Evolutionary conservation across 2,888 invertebrate genomes (phyloP).

Genomic region (Drosophila kuntzei): DNA sequence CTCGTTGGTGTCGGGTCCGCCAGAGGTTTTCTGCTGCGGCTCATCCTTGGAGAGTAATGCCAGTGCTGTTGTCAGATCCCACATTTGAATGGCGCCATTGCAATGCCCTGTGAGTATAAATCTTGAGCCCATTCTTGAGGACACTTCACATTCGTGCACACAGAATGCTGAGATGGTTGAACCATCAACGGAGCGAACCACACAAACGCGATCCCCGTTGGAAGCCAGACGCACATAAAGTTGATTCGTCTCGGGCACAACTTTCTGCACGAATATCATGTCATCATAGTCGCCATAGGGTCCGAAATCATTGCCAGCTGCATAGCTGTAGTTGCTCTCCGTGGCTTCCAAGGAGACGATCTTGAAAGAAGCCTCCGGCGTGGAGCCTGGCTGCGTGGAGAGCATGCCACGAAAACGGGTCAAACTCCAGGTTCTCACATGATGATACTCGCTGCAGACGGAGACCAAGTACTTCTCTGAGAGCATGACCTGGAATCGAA

Average conservation of each 20-base stretch:
- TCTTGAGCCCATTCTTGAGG: constrained; percentile 95
- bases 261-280: constrained; percentile 98
- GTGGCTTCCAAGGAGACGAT: constrained; percentile 87
- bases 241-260: constrained; percentile 98
- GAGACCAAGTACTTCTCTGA: constrained; percentile 98
- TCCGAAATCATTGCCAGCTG: constrained; percentile 90
- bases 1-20: constrained; percentile 97
- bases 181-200: constrained; percentile 97
- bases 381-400: constrained; percentile 99
- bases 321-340: constrained; percentile 88
- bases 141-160: constrained; percentile 99
- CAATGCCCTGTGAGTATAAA: constrained; percentile 97
- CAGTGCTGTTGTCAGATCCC: constrained; percentile 98
- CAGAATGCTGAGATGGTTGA: constrained; percentile 97
- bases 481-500: constrained; percentile 90
- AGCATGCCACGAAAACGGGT: constrained; percentile 99
- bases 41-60: constrained; percentile 92
- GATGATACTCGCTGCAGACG: constrained; percentile 98
- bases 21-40: constrained; percentile 88
- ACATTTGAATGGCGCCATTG: constrained; percentile 97
- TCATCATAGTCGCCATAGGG: constrained; percentile 99
- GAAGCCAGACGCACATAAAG: constrained; percentile 97
- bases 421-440: constrained; percentile 98
- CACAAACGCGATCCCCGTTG: constrained; percentile 97
- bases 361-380: constrained; percentile 98